Evolutionary conservation across 2,113 vertebrate genomes (phyloP).

Genomic region (Elanoides forficatus): DNA sequence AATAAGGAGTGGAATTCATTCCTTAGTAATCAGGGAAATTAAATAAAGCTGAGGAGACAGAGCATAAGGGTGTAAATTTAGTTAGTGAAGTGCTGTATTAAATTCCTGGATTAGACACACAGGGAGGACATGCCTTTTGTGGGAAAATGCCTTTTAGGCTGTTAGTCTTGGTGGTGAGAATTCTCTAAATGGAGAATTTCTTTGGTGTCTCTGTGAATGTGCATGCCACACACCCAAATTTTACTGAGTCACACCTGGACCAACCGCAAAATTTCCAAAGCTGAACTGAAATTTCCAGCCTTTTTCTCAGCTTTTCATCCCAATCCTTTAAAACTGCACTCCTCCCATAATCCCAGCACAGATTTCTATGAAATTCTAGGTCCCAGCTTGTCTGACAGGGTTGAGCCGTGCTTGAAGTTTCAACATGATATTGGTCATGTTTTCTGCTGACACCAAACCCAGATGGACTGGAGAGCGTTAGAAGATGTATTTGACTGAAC

Average conservation of each 20-base stretch:
- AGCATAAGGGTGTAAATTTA: conserved; percentile 46
- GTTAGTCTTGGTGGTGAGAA: neutral
- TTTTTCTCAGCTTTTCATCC: neutral
- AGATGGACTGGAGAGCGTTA: neutral
- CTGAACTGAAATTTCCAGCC: neutral
- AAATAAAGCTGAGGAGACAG: conserved; percentile 27
- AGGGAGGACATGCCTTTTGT: conserved; percentile 9
- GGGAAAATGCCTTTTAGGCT: conserved; percentile 7
- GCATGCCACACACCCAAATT: neutral
- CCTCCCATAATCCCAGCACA: neutral
- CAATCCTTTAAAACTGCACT: neutral
- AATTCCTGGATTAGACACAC: conserved; percentile 39
- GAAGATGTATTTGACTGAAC: neutral
- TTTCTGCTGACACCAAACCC: neutral
- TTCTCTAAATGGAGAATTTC: neutral
- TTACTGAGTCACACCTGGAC: neutral
- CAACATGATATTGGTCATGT: neutral
- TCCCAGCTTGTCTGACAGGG: neutral
- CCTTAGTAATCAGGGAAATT: neutral
- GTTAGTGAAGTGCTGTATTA: conserved; percentile 43
- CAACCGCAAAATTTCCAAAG: neutral
- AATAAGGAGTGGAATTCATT: conserved; percentile 27
- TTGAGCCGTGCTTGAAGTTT: neutral
- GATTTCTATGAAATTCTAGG: neutral
- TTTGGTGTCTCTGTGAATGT: neutral